Conservation (phyloP, 1,140 invertebrate genomes). For the Nasonia giraulti region DNA sequence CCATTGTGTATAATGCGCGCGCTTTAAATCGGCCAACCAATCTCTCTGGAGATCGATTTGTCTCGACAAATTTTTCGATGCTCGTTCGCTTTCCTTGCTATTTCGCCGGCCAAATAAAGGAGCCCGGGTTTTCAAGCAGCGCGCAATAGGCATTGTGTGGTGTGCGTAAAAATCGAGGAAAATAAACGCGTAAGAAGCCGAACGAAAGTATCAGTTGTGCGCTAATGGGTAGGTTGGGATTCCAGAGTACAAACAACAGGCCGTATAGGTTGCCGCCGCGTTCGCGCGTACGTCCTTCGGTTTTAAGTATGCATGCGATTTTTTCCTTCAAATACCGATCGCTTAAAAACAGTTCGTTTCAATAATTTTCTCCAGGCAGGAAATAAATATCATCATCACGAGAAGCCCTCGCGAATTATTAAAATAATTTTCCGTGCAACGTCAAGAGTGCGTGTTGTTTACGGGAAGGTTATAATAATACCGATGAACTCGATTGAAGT, state of each 20-base stretch:
- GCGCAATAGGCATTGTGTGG: too few relatives aligned
- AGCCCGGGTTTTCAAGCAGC: too few relatives aligned
- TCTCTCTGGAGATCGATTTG: too few relatives aligned
- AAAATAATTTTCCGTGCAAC: background rate
- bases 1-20: background rate
- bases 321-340: constrained; percentile 25
- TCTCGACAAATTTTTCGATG: too few relatives aligned
- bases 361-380: constrained; percentile 12
- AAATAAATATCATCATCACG: background rate
- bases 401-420: background rate
- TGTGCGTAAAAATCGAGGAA: background rate
- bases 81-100: too few relatives aligned
- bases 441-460: background rate
- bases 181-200: background rate
- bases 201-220: constrained; percentile 43
- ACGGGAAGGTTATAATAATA: too few relatives aligned
- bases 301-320: constrained; percentile 20
- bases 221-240: constrained; percentile 43
- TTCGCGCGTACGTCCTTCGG: constrained; percentile 10
- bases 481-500: too few relatives aligned
- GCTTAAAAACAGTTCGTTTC: constrained; percentile 24
- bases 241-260: constrained; percentile 39
- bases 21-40: too few relatives aligned
- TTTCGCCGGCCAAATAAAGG: too few relatives aligned
- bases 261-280: background rate